A percentile compares a stretch with the other conserved stretches of the same genome.
Conservation (phyloP, 2,888 invertebrate genomes). For the Ichneumoninae sp. region DNA sequence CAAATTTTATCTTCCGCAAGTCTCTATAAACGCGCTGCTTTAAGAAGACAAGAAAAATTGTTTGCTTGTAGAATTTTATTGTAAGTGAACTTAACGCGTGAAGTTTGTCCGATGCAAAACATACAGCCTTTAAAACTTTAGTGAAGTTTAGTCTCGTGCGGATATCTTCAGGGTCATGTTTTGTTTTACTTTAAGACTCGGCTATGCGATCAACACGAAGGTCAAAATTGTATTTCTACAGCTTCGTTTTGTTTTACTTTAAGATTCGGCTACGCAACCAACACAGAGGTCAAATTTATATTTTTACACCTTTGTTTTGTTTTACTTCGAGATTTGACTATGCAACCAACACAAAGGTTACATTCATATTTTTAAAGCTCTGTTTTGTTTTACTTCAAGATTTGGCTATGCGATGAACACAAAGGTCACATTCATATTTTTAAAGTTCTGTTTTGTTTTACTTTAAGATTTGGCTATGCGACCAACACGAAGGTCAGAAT, state of each 20-base stretch:
- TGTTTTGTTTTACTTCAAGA: conserved; percentile 84
- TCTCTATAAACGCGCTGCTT: no score
- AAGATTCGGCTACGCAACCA: conserved; percentile 97
- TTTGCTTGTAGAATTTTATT: no score
- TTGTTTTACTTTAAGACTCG: conserved; percentile 87
- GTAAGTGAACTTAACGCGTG: no score
- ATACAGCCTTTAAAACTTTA: no score
- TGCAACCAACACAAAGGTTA: conserved; percentile 98
- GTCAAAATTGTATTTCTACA: conserved; percentile 89
- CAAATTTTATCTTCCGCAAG: no score
- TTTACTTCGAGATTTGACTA: conserved; percentile 91
- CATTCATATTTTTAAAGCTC: no score
- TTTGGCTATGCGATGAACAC: conserved; percentile 99
- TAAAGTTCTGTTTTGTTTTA: not conserved
- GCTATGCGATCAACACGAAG: conserved; percentile 98
- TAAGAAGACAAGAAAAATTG: no score
- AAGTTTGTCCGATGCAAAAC: no score
- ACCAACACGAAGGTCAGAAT: conserved; percentile 99
- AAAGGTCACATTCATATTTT: conserved; percentile 96
- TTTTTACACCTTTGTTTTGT: not conserved
- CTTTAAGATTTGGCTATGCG: conserved; percentile 94
- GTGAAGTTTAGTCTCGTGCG: not conserved
- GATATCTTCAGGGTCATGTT: not conserved
- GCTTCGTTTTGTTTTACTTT: conserved; percentile 66
- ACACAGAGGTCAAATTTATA: conserved; percentile 95